These are phyloP conservation scores for Neomonachus schauinslandi DNA, from an alignment of 2,113 vertebrate genomes.

Conservation along the genomic window DNA sequence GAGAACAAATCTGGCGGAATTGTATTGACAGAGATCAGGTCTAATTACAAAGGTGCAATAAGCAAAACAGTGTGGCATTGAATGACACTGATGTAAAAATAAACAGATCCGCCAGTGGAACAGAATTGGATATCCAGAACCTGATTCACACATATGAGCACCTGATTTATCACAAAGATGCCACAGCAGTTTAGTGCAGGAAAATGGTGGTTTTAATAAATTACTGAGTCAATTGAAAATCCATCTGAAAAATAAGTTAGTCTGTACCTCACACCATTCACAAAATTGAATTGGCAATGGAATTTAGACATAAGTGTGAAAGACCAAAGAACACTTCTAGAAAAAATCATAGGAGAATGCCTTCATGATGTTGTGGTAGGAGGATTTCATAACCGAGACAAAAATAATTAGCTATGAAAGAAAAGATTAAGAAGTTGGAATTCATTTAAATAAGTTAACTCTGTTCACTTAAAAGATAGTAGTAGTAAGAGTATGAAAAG, in stretches of 20 bases:
- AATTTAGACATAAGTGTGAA: neutral
- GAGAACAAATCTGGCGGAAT: neutral
- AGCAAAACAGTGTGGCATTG: neutral
- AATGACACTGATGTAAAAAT: neutral
- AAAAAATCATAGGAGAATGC: neutral
- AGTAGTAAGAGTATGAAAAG: neutral
- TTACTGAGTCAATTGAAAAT: neutral
- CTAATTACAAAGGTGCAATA: neutral
- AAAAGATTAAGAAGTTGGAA: neutral
- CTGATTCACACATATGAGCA: neutral
- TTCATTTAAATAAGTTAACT: conserved; percentile 8
- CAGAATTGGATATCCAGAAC: neutral
- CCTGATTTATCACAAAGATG: neutral
- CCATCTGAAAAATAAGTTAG: neutral
- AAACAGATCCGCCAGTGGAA: neutral
- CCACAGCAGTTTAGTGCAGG: neutral
- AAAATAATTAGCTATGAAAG: neutral
- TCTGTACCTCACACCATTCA: neutral
- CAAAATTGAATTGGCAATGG: neutral
- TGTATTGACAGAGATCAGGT: neutral
- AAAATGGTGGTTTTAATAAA: neutral
- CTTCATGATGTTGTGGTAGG: neutral
- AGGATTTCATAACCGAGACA: neutral
- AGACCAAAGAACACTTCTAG: neutral
- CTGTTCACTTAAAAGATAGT: neutral